phyloP scores from a whole-genome alignment of 1,140 invertebrate genomes.

The Anadara kagoshimensis region DNA sequence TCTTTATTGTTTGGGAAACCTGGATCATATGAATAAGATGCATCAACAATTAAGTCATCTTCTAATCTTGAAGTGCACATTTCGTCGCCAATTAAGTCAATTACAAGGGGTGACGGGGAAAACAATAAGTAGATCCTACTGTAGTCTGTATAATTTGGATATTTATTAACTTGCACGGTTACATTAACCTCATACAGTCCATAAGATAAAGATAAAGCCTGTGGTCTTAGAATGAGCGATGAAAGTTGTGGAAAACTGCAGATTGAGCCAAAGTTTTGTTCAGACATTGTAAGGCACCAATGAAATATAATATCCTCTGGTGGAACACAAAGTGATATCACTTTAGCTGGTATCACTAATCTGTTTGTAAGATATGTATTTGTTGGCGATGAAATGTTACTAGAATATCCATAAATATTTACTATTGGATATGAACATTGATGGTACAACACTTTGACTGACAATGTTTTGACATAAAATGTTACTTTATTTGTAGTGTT shows the following conservation, averaged over 20 bases:
- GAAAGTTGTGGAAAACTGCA: background rate
- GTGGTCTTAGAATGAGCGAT: slow-evolving; percentile 17
- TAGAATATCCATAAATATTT: slow-evolving; percentile 20
- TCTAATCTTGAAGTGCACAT: background rate
- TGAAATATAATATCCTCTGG: slow-evolving; percentile 18
- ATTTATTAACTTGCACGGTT: slow-evolving; percentile 15
- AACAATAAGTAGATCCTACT: slow-evolving; percentile 1
- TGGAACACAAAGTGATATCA: slow-evolving; percentile 24
- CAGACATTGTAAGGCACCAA: slow-evolving; percentile 5
- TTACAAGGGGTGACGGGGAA: background rate
- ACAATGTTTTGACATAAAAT: background rate
- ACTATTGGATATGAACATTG: slow-evolving; percentile 24
- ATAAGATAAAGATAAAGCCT: slow-evolving; percentile 1
- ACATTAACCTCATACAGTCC: slow-evolving; percentile 25
- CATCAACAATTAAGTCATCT: slow-evolving; percentile 6
- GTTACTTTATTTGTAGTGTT: slow-evolving; percentile 22
- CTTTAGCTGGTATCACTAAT: background rate
- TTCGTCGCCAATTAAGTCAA: slow-evolving; percentile 8
- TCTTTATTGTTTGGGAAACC: too few species aligned
- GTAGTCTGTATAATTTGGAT: slow-evolving; percentile 22
- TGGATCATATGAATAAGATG: slow-evolving; percentile 22
- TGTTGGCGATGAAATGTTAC: background rate
- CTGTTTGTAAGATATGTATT: slow-evolving; percentile 1
- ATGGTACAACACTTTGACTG: slow-evolving; percentile 7
- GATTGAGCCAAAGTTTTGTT: background rate